Evolutionary conservation across 2,888 invertebrate genomes (phyloP).

Genomic region (Rhogogaster chlorosoma): DNA sequence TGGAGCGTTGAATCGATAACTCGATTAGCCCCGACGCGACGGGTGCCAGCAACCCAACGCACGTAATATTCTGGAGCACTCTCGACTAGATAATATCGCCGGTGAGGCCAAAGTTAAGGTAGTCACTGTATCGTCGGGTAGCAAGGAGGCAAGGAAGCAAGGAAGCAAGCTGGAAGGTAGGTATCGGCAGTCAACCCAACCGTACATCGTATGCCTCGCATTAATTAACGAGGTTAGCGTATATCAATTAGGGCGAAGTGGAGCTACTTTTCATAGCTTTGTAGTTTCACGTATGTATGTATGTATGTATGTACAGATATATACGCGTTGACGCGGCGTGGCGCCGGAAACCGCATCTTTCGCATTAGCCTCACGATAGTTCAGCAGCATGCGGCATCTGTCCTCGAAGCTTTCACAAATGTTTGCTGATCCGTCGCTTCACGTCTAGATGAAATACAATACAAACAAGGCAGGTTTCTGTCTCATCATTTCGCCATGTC

Average conservation of each 20-base stretch:
- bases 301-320: not conserved
- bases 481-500: slow-evolving; percentile 6
- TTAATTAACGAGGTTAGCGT: slow-evolving; percentile 72
- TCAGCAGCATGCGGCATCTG: not conserved
- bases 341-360: slow-evolving; percentile 17
- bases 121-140: slow-evolving; percentile 20
- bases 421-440: slow-evolving; percentile 29
- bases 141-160: not conserved
- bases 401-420: slow-evolving; percentile 18
- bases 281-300: not conserved
- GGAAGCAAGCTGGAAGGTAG: slow-evolving; percentile 35
- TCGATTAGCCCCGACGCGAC: slow-evolving; percentile 67
- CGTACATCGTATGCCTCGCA: slow-evolving; percentile 58
- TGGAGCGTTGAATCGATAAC: slow-evolving; percentile 68
- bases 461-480: slow-evolving; percentile 23
- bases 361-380: not conserved
- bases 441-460: slow-evolving; percentile 20
- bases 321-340: not conserved
- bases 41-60: slow-evolving; percentile 59
- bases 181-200: slow-evolving; percentile 51
- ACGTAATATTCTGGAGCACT: slow-evolving; percentile 73
- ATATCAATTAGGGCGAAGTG: slow-evolving; percentile 71
- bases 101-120: slow-evolving; percentile 68
- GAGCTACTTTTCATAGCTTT: slow-evolving; percentile 51
- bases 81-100: slow-evolving; percentile 72